Conservation (phyloP, 2,113 vertebrate genomes). For the Tetrao urogallus region DNA sequence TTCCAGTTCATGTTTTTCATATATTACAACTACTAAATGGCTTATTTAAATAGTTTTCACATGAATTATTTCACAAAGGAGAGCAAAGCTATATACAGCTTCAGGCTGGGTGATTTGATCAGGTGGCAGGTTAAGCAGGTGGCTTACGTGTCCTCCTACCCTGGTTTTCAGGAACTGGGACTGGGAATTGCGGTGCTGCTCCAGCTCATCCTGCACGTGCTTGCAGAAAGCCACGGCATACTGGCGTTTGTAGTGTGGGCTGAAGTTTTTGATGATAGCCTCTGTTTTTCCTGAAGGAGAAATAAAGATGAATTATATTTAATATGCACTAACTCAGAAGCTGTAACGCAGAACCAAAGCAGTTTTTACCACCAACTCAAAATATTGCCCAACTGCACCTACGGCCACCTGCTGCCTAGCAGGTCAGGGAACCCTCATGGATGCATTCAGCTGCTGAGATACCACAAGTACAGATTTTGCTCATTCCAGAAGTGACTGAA, state of each 20-base stretch:
- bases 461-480: background rate
- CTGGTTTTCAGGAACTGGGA: constrained; percentile 84
- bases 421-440: background rate
- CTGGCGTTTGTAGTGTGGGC: constrained; percentile 86
- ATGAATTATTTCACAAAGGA: background rate
- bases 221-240: constrained; percentile 83
- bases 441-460: background rate
- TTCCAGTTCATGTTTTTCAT: background rate
- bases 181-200: constrained; percentile 79
- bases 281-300: constrained; percentile 82
- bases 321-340: background rate
- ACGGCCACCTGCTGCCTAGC: background rate
- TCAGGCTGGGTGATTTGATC: background rate
- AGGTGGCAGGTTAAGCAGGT: no score
- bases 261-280: constrained; percentile 83
- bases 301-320: constrained; percentile 5
- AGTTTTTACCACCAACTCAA: background rate
- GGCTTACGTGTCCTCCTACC: constrained; percentile 68
- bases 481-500: background rate
- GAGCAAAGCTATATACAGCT: background rate
- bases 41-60: background rate
- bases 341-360: background rate
- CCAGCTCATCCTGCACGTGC: constrained; percentile 84
- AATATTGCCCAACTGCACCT: background rate
- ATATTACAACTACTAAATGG: background rate